Evolutionary conservation across 2,888 invertebrate species (phyloP).

Genomic region (Athalia rosae): DNA sequence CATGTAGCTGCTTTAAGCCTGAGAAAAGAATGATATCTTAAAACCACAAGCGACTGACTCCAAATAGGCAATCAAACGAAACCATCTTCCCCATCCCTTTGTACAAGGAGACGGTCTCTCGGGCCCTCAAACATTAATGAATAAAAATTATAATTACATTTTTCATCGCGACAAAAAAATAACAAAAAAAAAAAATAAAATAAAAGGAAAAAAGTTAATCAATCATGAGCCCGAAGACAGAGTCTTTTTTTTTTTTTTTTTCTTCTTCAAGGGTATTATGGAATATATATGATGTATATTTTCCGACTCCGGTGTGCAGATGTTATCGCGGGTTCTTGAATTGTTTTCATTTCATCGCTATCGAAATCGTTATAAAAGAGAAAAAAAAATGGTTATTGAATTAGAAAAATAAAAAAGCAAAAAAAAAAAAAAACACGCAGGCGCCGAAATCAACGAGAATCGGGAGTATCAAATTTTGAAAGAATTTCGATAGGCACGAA

Average conservation of each 20-base stretch:
- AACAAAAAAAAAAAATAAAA: too few relatives aligned
- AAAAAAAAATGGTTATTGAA: neutral
- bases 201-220: conserved; percentile 70
- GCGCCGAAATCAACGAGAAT: too few relatives aligned
- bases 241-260: conserved; percentile 44
- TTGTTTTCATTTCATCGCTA: conserved; percentile 22
- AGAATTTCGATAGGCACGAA: neutral
- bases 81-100: conserved; percentile 53
- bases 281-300: conserved; percentile 47
- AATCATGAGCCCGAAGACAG: conserved; percentile 64
- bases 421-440: too few relatives aligned
- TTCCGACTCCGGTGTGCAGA: neutral
- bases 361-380: neutral
- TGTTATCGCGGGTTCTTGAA: neutral
- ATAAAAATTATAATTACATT: conserved; percentile 74
- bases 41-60: conserved; percentile 70
- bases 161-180: conserved; percentile 59
- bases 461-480: neutral
- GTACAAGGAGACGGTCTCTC: conserved; percentile 51
- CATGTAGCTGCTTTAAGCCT: conserved; percentile 18
- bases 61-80: conserved; percentile 69
- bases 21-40: conserved; percentile 71
- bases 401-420: neutral
- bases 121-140: conserved; percentile 64
- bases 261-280: conserved; percentile 40